Conservation (phyloP, 2,797 vertebrate genomes). For the Novumbra hubbsi region DNA sequence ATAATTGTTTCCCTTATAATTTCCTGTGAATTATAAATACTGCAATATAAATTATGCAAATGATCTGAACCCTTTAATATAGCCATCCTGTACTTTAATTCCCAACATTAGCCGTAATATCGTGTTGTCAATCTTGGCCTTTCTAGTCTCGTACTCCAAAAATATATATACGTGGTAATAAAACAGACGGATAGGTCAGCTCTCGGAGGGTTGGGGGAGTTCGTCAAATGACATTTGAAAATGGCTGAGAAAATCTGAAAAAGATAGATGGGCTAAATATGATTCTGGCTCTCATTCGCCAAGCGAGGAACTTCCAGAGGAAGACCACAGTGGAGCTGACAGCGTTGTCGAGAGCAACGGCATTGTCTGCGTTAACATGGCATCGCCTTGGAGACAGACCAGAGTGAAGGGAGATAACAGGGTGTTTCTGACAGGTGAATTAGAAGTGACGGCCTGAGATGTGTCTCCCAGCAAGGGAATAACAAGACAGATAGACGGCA, state of each 20-base stretch:
- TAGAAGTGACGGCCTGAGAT: conserved; percentile 60
- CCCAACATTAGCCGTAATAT: conserved; percentile 15
- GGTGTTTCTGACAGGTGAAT: conserved; percentile 66
- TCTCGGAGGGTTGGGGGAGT: not conserved
- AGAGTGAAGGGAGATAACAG: conserved; percentile 5
- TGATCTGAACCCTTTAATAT: not conserved
- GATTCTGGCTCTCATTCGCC: not conserved
- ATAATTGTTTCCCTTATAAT: not conserved
- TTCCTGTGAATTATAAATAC: conserved; percentile 14
- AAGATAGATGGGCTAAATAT: not conserved
- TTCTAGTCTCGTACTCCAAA: conserved; percentile 9
- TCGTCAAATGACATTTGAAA: conserved; percentile 7
- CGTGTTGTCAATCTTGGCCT: conserved; percentile 17
- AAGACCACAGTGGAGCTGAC: conserved; percentile 52
- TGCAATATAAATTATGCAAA: conserved; percentile 18
- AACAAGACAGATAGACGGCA: conserved; percentile 53
- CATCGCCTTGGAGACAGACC: conserved; percentile 51
- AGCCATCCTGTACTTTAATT: conserved; percentile 16
- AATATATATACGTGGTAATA: conserved; percentile 6
- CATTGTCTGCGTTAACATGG: conserved; percentile 50
- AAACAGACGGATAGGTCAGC: conserved; percentile 17
- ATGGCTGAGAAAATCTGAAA: not conserved
- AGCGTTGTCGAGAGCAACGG: conserved; percentile 56
- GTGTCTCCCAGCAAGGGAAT: conserved; percentile 52
- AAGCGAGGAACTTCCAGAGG: conserved; percentile 24